Conservation (phyloP, 2,113 vertebrate genomes). For the Pseudolaguvia tuberculata region DNA sequence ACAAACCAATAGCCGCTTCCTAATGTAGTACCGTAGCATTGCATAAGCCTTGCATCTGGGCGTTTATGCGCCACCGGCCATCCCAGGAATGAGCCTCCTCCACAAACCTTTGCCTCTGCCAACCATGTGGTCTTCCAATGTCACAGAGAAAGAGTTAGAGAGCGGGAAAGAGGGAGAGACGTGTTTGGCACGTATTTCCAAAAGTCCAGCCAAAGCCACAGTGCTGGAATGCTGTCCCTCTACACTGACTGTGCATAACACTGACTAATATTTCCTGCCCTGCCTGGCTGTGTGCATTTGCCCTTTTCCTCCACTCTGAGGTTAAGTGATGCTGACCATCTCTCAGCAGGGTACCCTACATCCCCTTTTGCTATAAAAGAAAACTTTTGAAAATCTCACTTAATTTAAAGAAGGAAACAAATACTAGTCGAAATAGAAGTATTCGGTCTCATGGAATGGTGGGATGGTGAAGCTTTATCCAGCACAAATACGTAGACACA, state of each 20-base stretch:
- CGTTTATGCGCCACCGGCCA: conserved; percentile 59
- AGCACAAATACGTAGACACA: conserved; percentile 59
- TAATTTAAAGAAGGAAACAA: background rate
- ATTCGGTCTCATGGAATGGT: background rate
- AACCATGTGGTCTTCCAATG: conserved; percentile 64
- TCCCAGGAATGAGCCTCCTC: conserved; percentile 63
- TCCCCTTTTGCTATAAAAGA: background rate
- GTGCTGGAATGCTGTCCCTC: conserved; percentile 50
- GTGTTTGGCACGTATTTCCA: conserved; percentile 31
- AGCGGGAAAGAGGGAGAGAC: conserved; percentile 30
- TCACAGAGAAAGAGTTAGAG: conserved; percentile 51
- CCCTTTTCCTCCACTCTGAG: conserved; percentile 37
- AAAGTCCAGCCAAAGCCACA: conserved; percentile 44
- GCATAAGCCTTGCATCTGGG: conserved; percentile 54
- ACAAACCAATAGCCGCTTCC: background rate
- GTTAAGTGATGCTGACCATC: conserved; percentile 47
- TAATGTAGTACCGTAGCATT: conserved; percentile 48
- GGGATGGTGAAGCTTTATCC: conserved; percentile 57
- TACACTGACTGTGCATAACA: conserved; percentile 43
- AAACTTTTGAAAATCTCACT: background rate
- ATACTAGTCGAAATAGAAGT: background rate
- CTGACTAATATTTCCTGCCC: conserved; percentile 49
- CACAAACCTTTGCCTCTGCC: conserved; percentile 58
- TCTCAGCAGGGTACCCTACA: conserved; percentile 41
- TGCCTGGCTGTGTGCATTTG: conserved; percentile 40